Evolutionary conservation across 2,113 vertebrate genomes (phyloP), one percentile per base, ranked within the genome.

Genomic region (Atractosteus spatula): DNA sequence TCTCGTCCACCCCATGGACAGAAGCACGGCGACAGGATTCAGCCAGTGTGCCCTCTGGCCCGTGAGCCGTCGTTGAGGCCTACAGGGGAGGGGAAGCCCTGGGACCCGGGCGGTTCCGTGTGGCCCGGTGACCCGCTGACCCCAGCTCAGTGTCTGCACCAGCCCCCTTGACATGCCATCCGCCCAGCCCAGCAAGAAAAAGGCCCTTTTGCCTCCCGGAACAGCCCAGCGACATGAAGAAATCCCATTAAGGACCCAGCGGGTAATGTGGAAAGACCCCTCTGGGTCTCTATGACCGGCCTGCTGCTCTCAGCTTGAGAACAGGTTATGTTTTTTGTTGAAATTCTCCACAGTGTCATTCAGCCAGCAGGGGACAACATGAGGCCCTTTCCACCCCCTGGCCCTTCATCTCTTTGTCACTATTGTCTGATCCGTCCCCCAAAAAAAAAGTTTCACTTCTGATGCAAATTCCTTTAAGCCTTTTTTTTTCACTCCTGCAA

Each of bases 61-160:
- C 5, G 1, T 57, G 14, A 44, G 29, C 7, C 17, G 41, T 73
- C 14, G 62, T 57, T 41, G 55, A 64, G 68, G 82, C 77, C 44
- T 3, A 80, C 80, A 83, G 80, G 72, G 75, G 76, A 81, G 71
- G 84, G 57, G 4, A 75, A 81, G 76, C 71, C 29, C 71, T 83
- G 82, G 73, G 74, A 57, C 70, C 62, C 16, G 74, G 76, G 74
- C 77, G 66, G 74, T 57, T 29, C 74, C 74, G 74, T 77, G 71
- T 82, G 83, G 82, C 84, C 83, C 84, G 55, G 65, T 79, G 77
- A 84, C 86, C 87, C 78, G 79, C 82, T 75, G 84, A 87, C 82
- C 89, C 84, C 79, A 78, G 84, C 81, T 83, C 84, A 82, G 80
- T 80, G 76, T 83, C 76, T 77, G 77, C 83, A 85, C 81, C 82